Percentiles rank a stretch among this genome's conserved stretches.
These are phyloP conservation scores for Heliothis subflexa DNA, from an alignment of 1,140 invertebrate genomes.

Conservation along the genomic window DNA sequence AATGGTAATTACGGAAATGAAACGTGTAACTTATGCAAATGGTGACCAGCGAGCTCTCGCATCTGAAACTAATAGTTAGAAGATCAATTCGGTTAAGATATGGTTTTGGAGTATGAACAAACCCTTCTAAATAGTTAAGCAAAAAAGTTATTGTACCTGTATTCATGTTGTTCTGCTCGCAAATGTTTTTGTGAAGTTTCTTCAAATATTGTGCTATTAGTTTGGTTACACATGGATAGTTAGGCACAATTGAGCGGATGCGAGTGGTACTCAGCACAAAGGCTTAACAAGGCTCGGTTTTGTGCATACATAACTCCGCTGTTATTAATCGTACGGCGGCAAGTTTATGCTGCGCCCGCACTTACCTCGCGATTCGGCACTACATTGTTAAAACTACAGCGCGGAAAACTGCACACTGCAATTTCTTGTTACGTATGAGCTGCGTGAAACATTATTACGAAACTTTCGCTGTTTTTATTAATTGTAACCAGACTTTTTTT, in stretches of 20 bases:
- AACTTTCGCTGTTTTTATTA: constrained; percentile 27
- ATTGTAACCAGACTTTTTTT: constrained; percentile 3
- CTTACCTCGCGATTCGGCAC: constrained; percentile 59
- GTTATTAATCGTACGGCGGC: constrained; percentile 75
- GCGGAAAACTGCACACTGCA: constrained; percentile 34
- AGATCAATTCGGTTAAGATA: constrained; percentile 50
- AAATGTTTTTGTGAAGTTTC: background rate
- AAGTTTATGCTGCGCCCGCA: constrained; percentile 62
- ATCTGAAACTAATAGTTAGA: constrained; percentile 62
- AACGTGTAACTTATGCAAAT: constrained; percentile 76
- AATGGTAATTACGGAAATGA: constrained; percentile 73
- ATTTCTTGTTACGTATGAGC: constrained; percentile 42
- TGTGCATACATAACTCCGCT: constrained; percentile 67
- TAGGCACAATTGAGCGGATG: constrained; percentile 37
- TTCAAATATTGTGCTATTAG: constrained; percentile 32
- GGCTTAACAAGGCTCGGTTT: constrained; percentile 74
- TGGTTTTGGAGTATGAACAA: background rate
- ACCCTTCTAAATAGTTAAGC: background rate
- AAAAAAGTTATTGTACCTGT: background rate
- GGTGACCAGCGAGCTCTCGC: constrained; percentile 53
- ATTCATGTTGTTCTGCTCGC: background rate
- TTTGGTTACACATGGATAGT: constrained; percentile 31
- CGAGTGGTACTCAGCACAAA: constrained; percentile 66
- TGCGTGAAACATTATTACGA: constrained; percentile 21
- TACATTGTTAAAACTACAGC: constrained; percentile 56